Evolutionary conservation across 2,888 invertebrate species (phyloP), one percentile per base, ranked within the genome.

Genomic region (Yponomeuta cagnagella): DNA sequence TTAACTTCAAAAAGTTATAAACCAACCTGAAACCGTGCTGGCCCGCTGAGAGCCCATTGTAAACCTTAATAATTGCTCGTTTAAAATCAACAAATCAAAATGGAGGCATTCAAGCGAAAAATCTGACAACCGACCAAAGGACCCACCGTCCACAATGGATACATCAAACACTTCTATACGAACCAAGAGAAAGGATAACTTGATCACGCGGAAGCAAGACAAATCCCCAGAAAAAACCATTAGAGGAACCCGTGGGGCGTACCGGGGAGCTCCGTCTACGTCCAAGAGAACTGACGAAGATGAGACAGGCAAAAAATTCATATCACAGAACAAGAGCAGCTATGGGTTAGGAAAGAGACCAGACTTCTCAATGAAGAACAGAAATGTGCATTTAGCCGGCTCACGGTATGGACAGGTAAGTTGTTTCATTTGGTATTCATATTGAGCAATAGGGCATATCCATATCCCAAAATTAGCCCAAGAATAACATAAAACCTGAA

Each of bases 341-440:
- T 92, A 91, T 75, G 91, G 91, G 6, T 78, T 92, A 72, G 90
- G 89, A 73, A 92, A 93, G 82, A 80, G 92, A 76, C 90, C 92
- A 2, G 92, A 93, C 77, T 92, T 89, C 81, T 85, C 90, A 23
- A 79, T 92, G 70, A 93, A 92, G 83, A 89, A 87, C 76, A 82
- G 93, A 76, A 92, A 92, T 76, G 89, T 93, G 80, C 90, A 91
- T 82, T 83, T 93, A 83, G 84, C 91, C 4, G 87, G 92, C 1
- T 90, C 91, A 66, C 84, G 93, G 70, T 93, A 92, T 88, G 90
- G 92, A 73, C 92, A 92, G 90, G 92, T 92, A 80, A 89, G 90
- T 63, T 58, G 5, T 15, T 58, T 15, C 15, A 15, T 15, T 58
- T 15, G 12, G 2, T 58, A 15, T 3, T 58, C 8, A 58, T 58